These are phyloP conservation scores for Cladopsammia gracilis DNA, from an alignment of 64 coral and sea anemone genomes.

Conservation along the genomic window DNA sequence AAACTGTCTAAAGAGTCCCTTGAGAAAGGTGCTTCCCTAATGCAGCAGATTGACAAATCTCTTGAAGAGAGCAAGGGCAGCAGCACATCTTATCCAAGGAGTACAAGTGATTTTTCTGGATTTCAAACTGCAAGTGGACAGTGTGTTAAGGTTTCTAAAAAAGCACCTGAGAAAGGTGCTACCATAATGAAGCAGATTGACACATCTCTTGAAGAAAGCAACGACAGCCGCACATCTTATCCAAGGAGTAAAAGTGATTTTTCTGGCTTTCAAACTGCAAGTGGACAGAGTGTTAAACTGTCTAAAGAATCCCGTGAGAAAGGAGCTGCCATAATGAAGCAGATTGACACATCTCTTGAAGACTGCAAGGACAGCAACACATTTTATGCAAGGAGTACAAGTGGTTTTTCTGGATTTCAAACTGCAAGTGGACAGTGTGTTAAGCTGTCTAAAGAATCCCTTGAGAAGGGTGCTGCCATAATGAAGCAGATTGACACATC, in stretches of 20 bases:
- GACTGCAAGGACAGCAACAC: neutral
- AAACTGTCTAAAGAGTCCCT: constrained; percentile 20
- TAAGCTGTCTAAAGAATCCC: constrained; percentile 35
- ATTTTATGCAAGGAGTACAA: neutral
- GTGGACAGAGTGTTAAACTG: constrained; percentile 4
- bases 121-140: constrained; percentile 69
- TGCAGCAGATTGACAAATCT: constrained; percentile 16
- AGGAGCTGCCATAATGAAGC: constrained; percentile 17
- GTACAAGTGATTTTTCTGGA: neutral
- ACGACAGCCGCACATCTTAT: neutral
- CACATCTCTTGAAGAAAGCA: neutral
- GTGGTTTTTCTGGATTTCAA: constrained; percentile 29
- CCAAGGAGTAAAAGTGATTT: neutral
- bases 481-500: constrained; percentile 20
- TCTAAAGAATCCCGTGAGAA: constrained; percentile 20
- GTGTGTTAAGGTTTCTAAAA: constrained; percentile 11
- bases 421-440: constrained; percentile 52
- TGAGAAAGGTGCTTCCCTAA: constrained; percentile 28
- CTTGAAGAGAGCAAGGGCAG: neutral
- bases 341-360: neutral
- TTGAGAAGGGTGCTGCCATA: constrained; percentile 37
- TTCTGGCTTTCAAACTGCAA: constrained; percentile 39
- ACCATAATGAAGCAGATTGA: constrained; percentile 32
- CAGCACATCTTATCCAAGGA: neutral
- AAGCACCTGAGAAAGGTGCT: constrained; percentile 35